Conservation (phyloP, 2,888 invertebrate genomes). For the Heliconius cydno region DNA sequence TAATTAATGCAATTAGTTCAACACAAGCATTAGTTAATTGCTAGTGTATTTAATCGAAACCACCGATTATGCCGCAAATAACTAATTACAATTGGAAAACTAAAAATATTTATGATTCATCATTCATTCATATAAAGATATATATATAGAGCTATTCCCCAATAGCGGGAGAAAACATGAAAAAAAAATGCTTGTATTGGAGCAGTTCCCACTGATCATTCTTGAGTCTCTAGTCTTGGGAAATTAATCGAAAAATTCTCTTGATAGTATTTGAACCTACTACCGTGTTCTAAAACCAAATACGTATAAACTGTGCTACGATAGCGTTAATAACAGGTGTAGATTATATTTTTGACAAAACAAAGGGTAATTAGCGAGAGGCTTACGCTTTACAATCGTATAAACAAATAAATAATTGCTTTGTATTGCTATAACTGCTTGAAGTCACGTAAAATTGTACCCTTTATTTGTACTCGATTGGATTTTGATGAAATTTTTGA, state of each 20-base stretch:
- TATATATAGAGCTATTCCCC: no score
- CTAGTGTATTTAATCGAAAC: background rate
- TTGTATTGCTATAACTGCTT: constrained; percentile 5
- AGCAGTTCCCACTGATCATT: no score
- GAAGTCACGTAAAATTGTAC: background rate
- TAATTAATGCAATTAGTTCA: background rate
- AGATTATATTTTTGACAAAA: constrained; percentile 12
- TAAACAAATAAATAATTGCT: constrained; percentile 5
- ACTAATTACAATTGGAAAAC: background rate
- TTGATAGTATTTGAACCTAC: background rate
- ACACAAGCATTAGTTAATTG: constrained; percentile 10
- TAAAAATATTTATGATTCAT: constrained; percentile 2
- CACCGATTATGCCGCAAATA: constrained; percentile 15
- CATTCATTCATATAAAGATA: no score
- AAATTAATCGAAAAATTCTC: no score
- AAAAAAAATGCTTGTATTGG: no score
- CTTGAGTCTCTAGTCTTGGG: no score
- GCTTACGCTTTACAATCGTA: constrained; percentile 1
- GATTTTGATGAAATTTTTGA: background rate
- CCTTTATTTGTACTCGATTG: constrained; percentile 9
- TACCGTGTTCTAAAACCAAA: background rate
- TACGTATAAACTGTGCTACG: background rate
- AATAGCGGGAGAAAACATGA: no score
- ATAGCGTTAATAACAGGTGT: background rate
- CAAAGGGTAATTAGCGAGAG: constrained; percentile 15